Conservation (phyloP, 2,113 vertebrate genomes). For the Nesoenas mayeri region DNA sequence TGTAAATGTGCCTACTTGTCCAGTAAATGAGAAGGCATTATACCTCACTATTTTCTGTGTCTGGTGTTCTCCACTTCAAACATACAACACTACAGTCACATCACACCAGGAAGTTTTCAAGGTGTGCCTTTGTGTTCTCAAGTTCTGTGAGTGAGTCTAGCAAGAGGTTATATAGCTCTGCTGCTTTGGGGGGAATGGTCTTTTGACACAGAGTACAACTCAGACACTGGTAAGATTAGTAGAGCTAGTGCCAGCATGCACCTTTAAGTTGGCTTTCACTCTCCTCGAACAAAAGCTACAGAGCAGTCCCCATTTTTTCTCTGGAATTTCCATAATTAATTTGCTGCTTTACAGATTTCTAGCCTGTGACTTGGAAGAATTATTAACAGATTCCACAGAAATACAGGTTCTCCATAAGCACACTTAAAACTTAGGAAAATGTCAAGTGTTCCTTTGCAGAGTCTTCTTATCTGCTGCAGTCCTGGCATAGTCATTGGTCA, state of each 20-base stretch:
- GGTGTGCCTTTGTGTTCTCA: not conserved
- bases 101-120: not conserved
- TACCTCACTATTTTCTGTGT: not conserved
- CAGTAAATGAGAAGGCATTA: not conserved
- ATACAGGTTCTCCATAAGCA: not conserved
- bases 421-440: not conserved
- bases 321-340: not conserved
- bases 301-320: not conserved
- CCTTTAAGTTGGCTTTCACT: not conserved
- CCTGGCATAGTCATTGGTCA: not conserved
- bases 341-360: not conserved
- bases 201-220: not conserved
- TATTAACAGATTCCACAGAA: not conserved
- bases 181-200: not conserved
- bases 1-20: not conserved
- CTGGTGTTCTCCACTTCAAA: not conserved
- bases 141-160: not conserved
- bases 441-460: not conserved
- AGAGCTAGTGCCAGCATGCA: not conserved
- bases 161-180: not conserved
- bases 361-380: not conserved
- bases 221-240: not conserved
- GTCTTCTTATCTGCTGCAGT: not conserved
- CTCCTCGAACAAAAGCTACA: not conserved
- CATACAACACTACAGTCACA: fast-evolving